Conservation (phyloP, 92 coral and sea anemone genomes). For the Scolanthus callimorphus region DNA sequence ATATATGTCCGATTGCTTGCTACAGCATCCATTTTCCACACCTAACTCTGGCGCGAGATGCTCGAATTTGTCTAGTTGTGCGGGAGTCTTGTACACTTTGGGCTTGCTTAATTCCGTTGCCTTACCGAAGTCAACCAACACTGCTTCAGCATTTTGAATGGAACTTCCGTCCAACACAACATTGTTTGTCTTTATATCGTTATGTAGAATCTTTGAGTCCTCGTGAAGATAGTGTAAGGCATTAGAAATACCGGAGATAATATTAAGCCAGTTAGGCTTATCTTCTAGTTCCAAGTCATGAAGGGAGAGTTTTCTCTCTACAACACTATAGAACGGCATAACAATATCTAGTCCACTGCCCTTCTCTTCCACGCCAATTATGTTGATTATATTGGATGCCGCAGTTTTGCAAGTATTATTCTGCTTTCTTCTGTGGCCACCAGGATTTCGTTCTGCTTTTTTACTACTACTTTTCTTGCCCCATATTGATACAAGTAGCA, state of each 20-base stretch:
- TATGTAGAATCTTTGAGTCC: no score
- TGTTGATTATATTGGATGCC: not conserved
- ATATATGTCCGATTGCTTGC: slow-evolving; percentile 1
- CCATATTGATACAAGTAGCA: slow-evolving; percentile 9
- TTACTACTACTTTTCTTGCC: slow-evolving; percentile 5
- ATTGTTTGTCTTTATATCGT: slow-evolving; percentile 2
- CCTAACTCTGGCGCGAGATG: slow-evolving; percentile 4
- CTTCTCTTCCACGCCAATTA: slow-evolving; percentile 4
- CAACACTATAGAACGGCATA: slow-evolving; percentile 4
- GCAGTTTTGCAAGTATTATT: no score
- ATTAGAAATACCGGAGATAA: slow-evolving; percentile 1
- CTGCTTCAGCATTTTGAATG: slow-evolving; percentile 1
- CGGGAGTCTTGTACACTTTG: not conserved
- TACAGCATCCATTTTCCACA: not conserved
- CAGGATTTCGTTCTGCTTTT: not conserved
- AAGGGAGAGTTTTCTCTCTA: not conserved
- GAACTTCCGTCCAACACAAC: slow-evolving; percentile 3
- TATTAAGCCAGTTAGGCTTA: not conserved
- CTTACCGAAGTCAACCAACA: not conserved
- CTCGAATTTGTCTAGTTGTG: not conserved
- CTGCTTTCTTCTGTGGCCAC: slow-evolving; percentile 9
- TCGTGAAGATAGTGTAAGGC: slow-evolving; percentile 2
- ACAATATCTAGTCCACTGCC: not conserved
- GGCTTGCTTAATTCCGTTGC: slow-evolving; percentile 1
- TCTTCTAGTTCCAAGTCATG: not conserved